These are phyloP conservation scores for Troides aeacus DNA, from an alignment of 2,888 invertebrate genomes.

Conservation along the genomic window DNA sequence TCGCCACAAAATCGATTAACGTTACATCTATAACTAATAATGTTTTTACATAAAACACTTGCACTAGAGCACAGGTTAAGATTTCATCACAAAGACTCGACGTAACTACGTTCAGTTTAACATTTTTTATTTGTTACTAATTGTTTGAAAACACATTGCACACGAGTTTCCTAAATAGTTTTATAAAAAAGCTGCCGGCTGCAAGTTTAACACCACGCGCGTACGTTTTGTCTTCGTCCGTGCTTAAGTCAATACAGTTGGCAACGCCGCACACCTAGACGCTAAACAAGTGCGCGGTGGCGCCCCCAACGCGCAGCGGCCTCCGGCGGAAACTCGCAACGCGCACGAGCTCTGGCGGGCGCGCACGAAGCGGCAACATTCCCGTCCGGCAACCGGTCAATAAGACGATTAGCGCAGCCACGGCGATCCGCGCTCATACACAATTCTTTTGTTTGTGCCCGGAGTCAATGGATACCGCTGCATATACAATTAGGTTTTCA, in stretches of 20 bases:
- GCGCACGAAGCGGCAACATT: constrained; percentile 74
- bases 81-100: constrained; percentile 67
- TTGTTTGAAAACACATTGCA: constrained; percentile 44
- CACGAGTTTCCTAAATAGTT: constrained; percentile 49
- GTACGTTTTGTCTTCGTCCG: constrained; percentile 75
- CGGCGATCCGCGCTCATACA: constrained; percentile 51
- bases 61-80: constrained; percentile 47
- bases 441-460: constrained; percentile 57
- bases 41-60: constrained; percentile 41
- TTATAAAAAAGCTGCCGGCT: constrained; percentile 70
- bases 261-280: constrained; percentile 79
- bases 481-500: constrained; percentile 15
- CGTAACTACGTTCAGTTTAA: constrained; percentile 52
- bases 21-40: constrained; percentile 27
- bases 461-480: constrained; percentile 23
- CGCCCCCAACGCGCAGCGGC: constrained; percentile 80
- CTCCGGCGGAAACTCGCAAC: constrained; percentile 58
- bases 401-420: constrained; percentile 76
- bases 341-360: constrained; percentile 65
- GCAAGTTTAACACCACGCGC: constrained; percentile 74
- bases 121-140: constrained; percentile 43
- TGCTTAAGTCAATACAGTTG: constrained; percentile 78
- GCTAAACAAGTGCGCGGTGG: constrained; percentile 77
- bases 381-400: constrained; percentile 78
- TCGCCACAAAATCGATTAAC: constrained; percentile 29